These are phyloP conservation scores for Smittia sp. DNA, from an alignment of 2,888 invertebrate species.

Conservation along the genomic window DNA sequence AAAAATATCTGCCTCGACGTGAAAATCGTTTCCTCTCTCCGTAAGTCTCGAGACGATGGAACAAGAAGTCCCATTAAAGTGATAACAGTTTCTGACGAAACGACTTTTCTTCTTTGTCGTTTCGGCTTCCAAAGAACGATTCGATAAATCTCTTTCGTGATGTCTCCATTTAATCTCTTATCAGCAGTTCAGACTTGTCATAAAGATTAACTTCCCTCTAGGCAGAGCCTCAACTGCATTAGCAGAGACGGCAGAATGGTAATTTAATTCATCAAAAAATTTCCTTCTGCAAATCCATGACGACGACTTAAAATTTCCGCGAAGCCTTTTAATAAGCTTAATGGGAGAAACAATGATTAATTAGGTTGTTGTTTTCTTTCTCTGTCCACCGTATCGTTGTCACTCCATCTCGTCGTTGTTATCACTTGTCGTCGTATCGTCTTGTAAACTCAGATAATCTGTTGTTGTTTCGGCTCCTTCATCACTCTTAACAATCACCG, in stretches of 20 bases:
- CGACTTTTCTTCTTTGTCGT: background rate
- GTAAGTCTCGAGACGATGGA: background rate
- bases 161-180: conserved; percentile 29
- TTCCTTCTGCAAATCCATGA: no score
- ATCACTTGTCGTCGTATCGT: conserved; percentile 13
- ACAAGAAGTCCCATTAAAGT: conserved; percentile 4
- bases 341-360: conserved; percentile 14
- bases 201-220: conserved; percentile 15
- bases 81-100: background rate
- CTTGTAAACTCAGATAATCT: background rate
- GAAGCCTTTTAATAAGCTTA: conserved; percentile 26
- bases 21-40: background rate
- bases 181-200: conserved; percentile 20
- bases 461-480: conserved; percentile 13
- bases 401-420: conserved; percentile 10
- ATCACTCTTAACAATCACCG: background rate
- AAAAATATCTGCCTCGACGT: background rate
- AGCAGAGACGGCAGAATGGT: no score
- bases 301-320: no score
- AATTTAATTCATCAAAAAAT: no score
- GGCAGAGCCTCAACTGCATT: no score
- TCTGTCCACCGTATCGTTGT: background rate
- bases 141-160: conserved; percentile 6
- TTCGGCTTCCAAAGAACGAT: background rate
- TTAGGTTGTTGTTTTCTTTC: background rate